Evolutionary conservation across 1,140 invertebrate genomes (phyloP), one percentile per base, ranked within the genome.

Genomic region (Lepidurus arcticus): DNA sequence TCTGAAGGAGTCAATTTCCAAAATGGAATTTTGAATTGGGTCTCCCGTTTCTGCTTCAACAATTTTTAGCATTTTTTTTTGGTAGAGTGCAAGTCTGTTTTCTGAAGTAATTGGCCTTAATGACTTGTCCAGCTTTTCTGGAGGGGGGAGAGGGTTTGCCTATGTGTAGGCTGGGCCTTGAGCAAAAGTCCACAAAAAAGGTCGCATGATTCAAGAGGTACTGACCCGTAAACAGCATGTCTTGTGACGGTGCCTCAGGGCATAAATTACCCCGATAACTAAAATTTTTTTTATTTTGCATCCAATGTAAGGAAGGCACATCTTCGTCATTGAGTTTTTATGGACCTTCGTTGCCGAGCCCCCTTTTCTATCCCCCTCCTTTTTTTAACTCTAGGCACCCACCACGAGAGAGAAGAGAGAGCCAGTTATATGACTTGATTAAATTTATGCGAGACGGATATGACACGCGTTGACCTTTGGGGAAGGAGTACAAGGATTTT

Each of bases 401-500:
- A 65, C 21, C 53, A 16, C 45, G 45, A 47, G 53, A 65, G 53
- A 65, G 53, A 65, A 21, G 21, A 16, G 21, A 16, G 13, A 65
- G 53, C 53, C 53, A 16, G 53, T 65, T 65, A 16, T 65, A 65
- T 16, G 53, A 65, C n/a, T 65, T 65, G 53, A 65, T 65, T 65
- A 65, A 65, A 65, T 65, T 65, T 65, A 65, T 65, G 53, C 53
- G 53, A 65, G 53, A 65, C 53, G 53, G 53, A 65, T 65, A 65
- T 65, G 53, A 65, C 53, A 65, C 53, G 53, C 53, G 53, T 21
- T 65, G 53, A 65, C 53, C 53, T 65, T 65, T 65, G 16, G 53
- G 53, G 13, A 65, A 65, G 34, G 53, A 65, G 53, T 65, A 65
- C 53, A 65, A 65, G 53, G 45, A 10, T 47, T 65, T 21, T 65